Evolutionary conservation across 2,113 vertebrate genomes (phyloP), one percentile per base, ranked within the genome.

Genomic region (Prolemur simus): DNA sequence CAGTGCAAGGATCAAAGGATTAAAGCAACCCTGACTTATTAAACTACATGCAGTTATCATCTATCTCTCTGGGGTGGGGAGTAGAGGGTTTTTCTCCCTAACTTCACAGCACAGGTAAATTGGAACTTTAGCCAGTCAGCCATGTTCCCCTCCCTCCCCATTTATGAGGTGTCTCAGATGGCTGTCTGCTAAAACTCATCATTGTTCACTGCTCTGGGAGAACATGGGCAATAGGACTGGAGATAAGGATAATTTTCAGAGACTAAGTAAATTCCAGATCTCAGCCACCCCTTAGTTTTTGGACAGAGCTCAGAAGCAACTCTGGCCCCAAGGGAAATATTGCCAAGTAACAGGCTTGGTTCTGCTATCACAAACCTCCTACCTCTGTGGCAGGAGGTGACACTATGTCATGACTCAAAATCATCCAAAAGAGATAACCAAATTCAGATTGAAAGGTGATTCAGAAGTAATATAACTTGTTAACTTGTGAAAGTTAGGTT

Each of bases 401-500:
- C 37, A 91, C 39, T 17, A 32, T 20, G 13, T 69, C 12, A 21
- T 73, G 47, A 49, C 56, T 95, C 69, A 76, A 27, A 76, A 64
- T 82, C 37, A 96, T 18, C 39, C 25, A 89, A n/a, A 91, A 76
- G 32, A 56, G 20, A 10, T 58, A 54, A 73, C 58, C 52, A 58
- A 73, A 73, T 54, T 77, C 58, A 94, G 25, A 71, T 0, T 86
- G 21, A 83, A 82, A 83, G 34, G 64, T 49, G 81, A 86, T 63
- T 81, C 49, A 52, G 34, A 94, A 90, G 42, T 69, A 56, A 54
- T 25, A 29, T 74, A 81, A 45, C 8, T 66, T 34, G 14, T 39
- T 47, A 93, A 74, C 27, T 56, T 94, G 76, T 81, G 68, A 82
- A 96, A 76, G 80, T 76, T 60, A 89, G 32, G 34, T n/a, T 92